Base-by-base conservation (phyloP, 2,113 vertebrate genomes). In the Hippolais icterina region DNA sequence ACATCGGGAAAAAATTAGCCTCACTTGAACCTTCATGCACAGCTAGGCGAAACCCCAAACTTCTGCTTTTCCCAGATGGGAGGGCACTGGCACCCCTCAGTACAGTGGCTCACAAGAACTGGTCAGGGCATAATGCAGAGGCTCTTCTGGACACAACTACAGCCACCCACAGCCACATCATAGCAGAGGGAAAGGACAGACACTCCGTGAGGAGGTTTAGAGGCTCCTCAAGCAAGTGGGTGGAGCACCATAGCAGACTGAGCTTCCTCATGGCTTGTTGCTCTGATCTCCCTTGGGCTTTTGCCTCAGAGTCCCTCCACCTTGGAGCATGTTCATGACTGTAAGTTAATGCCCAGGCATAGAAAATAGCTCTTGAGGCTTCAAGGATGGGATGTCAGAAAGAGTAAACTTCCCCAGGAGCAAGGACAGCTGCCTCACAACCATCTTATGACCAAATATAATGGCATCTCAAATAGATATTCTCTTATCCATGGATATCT, bases 91-190 rank as follows among this genome's bases (percentile, higher is more conserved):
- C 39, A 50, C 29, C 9, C 29, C 16, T 66, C 3, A 3, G 10
- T 44, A 28, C 17, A 20, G 15, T 20, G 11, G 5, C 49, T 76
- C 35, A 29, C 33, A 61, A 21, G 52, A 84, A 42, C 39, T 3
- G 1, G 4, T 35, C 21, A 63, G 39, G n/a, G 17, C 66, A 76
- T 52, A 0, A 2, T 0, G 0, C 16, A 49, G 18, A 61, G 25
- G 57, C 20, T 84, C 4, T 87, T 59, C 39, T 72, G 49, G 11
- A 49, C 53, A 15, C 52, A 50, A 1, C 44, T 41, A 3, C 35
- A 60, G 53, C n/a, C 10, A 76, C 27, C 53, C n/a, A 41, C 6
- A 42, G 49, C 29, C 37, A 53, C 13, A 16, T 37, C 13, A 44
- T 4, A 6, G 28, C 68, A 37, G 28, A 75, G 27, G 29, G 23